Conservation (phyloP, 2,888 invertebrate species). For the Cremastinae sp. region DNA sequence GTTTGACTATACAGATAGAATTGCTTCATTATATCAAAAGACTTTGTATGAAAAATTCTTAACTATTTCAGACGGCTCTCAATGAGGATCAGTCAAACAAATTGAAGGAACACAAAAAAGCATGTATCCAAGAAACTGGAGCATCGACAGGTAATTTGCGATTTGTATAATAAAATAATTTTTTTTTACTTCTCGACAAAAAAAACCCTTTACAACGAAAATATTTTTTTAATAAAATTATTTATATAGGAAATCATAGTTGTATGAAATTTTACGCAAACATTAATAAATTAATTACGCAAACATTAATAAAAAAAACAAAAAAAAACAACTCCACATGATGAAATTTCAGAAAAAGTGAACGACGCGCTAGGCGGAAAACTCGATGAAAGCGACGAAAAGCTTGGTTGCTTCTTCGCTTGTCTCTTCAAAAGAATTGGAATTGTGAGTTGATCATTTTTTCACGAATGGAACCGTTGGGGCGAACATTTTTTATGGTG, state of each 20-base stretch:
- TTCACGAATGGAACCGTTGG: neutral
- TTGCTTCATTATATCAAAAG: no score
- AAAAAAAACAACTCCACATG: neutral
- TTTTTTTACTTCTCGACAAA: neutral
- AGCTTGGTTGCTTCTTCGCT: slow-evolving; percentile 70
- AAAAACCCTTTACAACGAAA: no score
- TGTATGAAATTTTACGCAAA: no score
- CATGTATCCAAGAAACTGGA: slow-evolving; percentile 69
- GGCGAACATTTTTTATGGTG: neutral
- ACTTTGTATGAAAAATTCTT: slow-evolving; percentile 1
- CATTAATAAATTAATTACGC: no score
- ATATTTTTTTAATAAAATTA: no score
- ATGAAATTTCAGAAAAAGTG: slow-evolving; percentile 65
- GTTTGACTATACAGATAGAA: no score
- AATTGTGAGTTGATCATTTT: slow-evolving; percentile 69
- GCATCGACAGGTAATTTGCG: slow-evolving; percentile 67
- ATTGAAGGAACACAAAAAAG: slow-evolving; percentile 64
- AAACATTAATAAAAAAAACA: neutral
- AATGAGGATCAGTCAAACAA: slow-evolving; percentile 60
- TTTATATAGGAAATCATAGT: no score
- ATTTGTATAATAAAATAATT: no score
- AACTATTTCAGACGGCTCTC: slow-evolving; percentile 52
- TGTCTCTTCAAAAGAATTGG: slow-evolving; percentile 74
- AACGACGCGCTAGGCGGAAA: slow-evolving; percentile 67
- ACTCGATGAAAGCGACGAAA: slow-evolving; percentile 64